Conservation (phyloP, 2,888 invertebrate genomes). For the Caenorhabditis panamensis region DNA sequence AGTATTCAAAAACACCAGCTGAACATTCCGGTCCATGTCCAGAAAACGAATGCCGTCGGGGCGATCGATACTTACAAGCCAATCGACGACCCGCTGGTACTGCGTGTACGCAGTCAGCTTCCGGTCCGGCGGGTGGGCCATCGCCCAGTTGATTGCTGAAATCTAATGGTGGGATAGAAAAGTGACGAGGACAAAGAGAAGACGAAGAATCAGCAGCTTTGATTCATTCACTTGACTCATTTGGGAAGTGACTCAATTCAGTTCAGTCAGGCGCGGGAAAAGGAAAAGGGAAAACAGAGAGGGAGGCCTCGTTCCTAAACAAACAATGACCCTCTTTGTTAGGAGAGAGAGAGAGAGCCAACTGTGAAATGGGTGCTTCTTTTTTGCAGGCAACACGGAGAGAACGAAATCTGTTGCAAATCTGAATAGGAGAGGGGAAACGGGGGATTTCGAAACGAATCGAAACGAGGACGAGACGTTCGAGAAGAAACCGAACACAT, state of each 20-base stretch:
- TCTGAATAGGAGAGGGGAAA: too few relatives aligned
- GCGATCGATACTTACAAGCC: constrained; percentile 31
- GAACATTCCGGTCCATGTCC: constrained; percentile 20
- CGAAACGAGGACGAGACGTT: background rate
- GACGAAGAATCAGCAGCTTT: background rate
- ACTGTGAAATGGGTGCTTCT: background rate
- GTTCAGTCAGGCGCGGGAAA: background rate
- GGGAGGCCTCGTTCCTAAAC: background rate
- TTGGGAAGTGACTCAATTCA: background rate
- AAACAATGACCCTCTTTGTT: constrained; percentile 3
- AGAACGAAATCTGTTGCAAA: too few relatives aligned
- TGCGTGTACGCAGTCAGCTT: constrained; percentile 9
- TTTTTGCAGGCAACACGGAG: too few relatives aligned
- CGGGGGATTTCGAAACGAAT: too few relatives aligned
- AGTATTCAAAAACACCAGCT: constrained; percentile 14
- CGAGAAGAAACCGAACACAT: background rate
- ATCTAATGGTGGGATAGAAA: background rate
- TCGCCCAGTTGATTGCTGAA: background rate
- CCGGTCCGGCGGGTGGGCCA: constrained; percentile 35
- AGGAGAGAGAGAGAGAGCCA: too few relatives aligned
- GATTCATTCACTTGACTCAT: background rate
- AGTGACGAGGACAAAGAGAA: background rate
- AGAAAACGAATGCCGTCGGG: constrained; percentile 27
- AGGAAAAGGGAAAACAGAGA: background rate
- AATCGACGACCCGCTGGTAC: constrained; percentile 23